Conservation (phyloP, 2,797 vertebrate genomes). For the Arrhamphus sclerolepis region DNA sequence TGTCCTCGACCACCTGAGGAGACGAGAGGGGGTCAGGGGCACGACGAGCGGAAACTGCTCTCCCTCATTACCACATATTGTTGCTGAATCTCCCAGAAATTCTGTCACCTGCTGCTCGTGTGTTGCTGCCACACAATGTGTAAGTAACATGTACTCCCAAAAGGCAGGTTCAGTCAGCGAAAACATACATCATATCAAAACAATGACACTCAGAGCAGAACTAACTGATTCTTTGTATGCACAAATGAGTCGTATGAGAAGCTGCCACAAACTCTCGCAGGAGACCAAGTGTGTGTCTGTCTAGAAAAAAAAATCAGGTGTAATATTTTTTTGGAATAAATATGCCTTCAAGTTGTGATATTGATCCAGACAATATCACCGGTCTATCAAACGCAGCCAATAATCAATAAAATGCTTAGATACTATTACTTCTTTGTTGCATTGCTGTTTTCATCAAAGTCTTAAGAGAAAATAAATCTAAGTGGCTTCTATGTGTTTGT, state of each 20-base stretch:
- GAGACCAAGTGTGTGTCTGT: background rate
- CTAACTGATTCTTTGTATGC: slow-evolving; percentile 30
- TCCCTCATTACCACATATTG: slow-evolving; percentile 58
- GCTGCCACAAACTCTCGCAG: slow-evolving; percentile 17
- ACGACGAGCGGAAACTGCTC: slow-evolving; percentile 48
- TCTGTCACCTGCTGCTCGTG: slow-evolving; percentile 47
- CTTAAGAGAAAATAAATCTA: slow-evolving; percentile 5
- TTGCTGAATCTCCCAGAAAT: slow-evolving; percentile 60
- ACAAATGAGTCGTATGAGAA: slow-evolving; percentile 32
- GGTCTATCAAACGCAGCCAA: background rate
- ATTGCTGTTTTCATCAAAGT: background rate
- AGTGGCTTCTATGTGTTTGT: slow-evolving; percentile 28
- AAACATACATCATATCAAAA: slow-evolving; percentile 52
- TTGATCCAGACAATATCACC: slow-evolving; percentile 8
- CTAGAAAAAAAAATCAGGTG: slow-evolving; percentile 29
- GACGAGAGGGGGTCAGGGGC: slow-evolving; percentile 57
- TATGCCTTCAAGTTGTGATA: slow-evolving; percentile 17
- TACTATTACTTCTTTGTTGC: background rate
- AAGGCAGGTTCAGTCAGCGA: slow-evolving; percentile 59
- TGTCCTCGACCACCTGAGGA: slow-evolving; percentile 59
- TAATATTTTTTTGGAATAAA: slow-evolving; percentile 10
- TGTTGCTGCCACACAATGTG: slow-evolving; percentile 53
- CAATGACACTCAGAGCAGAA: slow-evolving; percentile 41
- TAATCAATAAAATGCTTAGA: slow-evolving; percentile 10
- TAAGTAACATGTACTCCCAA: slow-evolving; percentile 66